Conservation (phyloP, 1,140 invertebrate genomes). For the Penaeus chinensis region DNA sequence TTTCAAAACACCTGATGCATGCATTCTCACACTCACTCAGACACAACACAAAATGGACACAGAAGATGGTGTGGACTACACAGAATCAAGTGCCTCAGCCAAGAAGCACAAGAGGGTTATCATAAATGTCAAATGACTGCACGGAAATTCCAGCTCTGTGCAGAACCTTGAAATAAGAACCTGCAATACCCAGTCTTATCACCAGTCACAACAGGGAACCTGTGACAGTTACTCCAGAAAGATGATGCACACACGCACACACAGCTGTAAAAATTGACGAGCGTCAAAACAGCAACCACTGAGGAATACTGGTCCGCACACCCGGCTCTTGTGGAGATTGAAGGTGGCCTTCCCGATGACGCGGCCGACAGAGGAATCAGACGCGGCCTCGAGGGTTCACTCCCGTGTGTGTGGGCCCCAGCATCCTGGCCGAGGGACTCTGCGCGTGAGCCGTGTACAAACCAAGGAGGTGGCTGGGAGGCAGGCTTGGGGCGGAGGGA, state of each 20-base stretch:
- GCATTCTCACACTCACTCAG: conserved; percentile 35
- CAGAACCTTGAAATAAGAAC: conserved; percentile 35
- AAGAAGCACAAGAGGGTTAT: conserved; percentile 46
- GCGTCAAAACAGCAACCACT: conserved; percentile 15
- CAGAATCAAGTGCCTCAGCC: conserved; percentile 37
- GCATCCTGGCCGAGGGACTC: conserved; percentile 30
- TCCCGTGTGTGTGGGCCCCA: conserved; percentile 1
- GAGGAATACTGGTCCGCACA: conserved; percentile 37
- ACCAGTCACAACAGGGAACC: conserved; percentile 20
- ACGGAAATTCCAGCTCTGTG: conserved; percentile 35
- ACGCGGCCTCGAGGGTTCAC: background rate
- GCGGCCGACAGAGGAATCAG: conserved; percentile 3
- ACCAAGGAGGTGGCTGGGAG: conserved; percentile 32
- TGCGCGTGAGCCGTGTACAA: conserved; percentile 18
- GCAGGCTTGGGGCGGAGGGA: conserved; percentile 50
- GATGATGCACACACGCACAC: conserved; percentile 30
- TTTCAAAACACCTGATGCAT: conserved; percentile 34
- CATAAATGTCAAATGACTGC: conserved; percentile 33
- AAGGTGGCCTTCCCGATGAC: conserved; percentile 5
- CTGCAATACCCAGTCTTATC: conserved; percentile 41
- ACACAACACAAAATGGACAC: conserved; percentile 48
- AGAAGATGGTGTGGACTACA: conserved; percentile 50
- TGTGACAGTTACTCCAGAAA: conserved; percentile 42
- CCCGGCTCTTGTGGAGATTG: conserved; percentile 7
- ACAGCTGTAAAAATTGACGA: background rate